Evolutionary conservation across 2,888 invertebrate species (phyloP).

Genomic region (Lagria hirta): DNA sequence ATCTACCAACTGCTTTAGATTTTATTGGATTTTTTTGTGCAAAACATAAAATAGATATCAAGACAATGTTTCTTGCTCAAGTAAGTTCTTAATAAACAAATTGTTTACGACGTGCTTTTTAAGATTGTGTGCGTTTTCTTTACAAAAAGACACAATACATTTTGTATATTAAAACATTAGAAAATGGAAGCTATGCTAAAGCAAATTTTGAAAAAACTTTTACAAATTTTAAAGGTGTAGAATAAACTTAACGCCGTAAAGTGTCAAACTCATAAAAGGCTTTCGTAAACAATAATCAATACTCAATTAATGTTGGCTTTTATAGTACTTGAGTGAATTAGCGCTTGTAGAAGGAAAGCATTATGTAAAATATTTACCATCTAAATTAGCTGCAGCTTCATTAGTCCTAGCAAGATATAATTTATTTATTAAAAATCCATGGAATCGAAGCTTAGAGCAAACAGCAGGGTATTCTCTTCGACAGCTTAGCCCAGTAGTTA

Average conservation of each 20-base stretch:
- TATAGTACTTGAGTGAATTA: constrained; percentile 48
- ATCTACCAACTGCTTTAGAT: constrained; percentile 45
- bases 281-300: constrained; percentile 3
- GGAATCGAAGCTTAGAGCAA: constrained; percentile 52
- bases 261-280: neutral
- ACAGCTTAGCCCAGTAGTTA: constrained; percentile 57
- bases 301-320: constrained; percentile 5
- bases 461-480: constrained; percentile 56
- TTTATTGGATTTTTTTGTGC: constrained; percentile 46
- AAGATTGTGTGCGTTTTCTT: constrained; percentile 1
- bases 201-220: neutral
- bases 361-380: constrained; percentile 46
- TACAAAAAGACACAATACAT: too few relatives aligned
- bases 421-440: constrained; percentile 40
- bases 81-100: constrained; percentile 41
- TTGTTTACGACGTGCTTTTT: too few relatives aligned
- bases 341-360: constrained; percentile 47
- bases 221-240: neutral
- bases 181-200: too few relatives aligned
- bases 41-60: constrained; percentile 39
- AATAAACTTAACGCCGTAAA: neutral
- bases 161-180: too few relatives aligned
- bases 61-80: constrained; percentile 44
- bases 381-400: constrained; percentile 49
- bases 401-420: constrained; percentile 46